Evolutionary conservation across 2,113 vertebrate species (phyloP), one percentile per base, ranked within the genome.

Genomic region (Panthera tigris): DNA sequence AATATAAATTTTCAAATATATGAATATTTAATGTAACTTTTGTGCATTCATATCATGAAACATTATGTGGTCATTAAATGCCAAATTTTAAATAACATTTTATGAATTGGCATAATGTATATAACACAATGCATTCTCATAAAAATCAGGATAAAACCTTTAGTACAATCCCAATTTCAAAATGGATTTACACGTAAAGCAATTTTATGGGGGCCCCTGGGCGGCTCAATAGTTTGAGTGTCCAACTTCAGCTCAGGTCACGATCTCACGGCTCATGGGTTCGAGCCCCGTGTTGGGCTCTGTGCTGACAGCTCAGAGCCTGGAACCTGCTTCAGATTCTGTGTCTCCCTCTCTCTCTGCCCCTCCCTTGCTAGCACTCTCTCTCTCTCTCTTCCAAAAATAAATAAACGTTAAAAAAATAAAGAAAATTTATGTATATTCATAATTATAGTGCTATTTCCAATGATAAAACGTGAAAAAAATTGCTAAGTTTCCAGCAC

Each of bases 21-120:
- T 82, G 36, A 96, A 90, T 78, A 48, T n/a, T 18, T 31, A 85
- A 48, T 33, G 4, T 78, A 91, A 23, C 87, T 41, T 63, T 65
- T 61, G 21, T n/a, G 94, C 5, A 82, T 76, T 91, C 18, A 61
- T 14, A 33, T 61, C 2, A 71, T 69, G 29, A 96, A 94, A 76
- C n/a, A 81, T 45, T n/a, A 25, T 52, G 1, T n/a, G 7, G 39
- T 50, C 21, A 63, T 69, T 86, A 91, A 91, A 55, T 87, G 39
- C 29, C 21, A 94, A 33, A 29, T 88, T 95, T 50, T n/a, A 93
- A 80, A 50, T 27, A 84, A n/a, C 50, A 57, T 91, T 92, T 91
- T 69, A 31, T 91, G 50, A 93, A 82, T 65, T 88, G 36, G 25
- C 79, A 48, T 27, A 74, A 41, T 9, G 36, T 15, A 74, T 45